phyloP scores from a whole-genome alignment of 2,888 invertebrate genomes.

The Mesopsocus fuscifrons region DNA sequence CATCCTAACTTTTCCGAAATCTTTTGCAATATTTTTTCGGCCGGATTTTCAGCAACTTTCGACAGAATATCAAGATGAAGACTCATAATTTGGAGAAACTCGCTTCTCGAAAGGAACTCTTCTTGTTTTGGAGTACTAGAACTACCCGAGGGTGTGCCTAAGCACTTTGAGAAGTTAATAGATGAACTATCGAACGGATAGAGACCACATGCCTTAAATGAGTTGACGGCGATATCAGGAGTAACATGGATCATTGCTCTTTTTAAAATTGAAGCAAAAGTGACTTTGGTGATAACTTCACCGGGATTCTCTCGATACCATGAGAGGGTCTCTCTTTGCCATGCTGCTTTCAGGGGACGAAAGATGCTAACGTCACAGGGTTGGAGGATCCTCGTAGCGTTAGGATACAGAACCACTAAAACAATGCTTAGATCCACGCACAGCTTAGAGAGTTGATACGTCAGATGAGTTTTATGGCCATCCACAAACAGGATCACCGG shows the following conservation, averaged over 20 bases:
- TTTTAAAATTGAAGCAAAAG: not conserved
- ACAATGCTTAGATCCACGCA: conserved; percentile 19
- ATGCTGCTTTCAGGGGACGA: not conserved
- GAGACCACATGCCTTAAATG: not conserved
- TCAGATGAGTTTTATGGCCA: conserved; percentile 15
- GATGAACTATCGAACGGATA: not conserved
- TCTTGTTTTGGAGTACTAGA: not conserved
- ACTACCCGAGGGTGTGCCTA: not conserved
- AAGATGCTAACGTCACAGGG: conserved; percentile 17
- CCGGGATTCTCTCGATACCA: not conserved
- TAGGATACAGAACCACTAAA: conserved; percentile 20
- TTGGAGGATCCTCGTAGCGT: conserved; percentile 18
- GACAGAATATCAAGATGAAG: not conserved
- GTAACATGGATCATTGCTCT: not conserved
- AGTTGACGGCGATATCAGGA: not conserved
- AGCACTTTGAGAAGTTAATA: not conserved
- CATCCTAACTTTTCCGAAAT: not conserved
- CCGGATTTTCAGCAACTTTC: not conserved
- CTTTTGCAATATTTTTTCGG: not conserved
- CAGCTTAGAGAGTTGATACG: conserved; percentile 16
- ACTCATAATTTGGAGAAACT: not conserved
- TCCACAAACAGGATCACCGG: conserved; percentile 12
- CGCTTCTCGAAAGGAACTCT: not conserved
- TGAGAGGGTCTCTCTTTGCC: not conserved
- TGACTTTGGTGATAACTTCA: not conserved